Conservation (phyloP, 2,113 vertebrate genomes). For the Ophthalmolycus amberensis region DNA sequence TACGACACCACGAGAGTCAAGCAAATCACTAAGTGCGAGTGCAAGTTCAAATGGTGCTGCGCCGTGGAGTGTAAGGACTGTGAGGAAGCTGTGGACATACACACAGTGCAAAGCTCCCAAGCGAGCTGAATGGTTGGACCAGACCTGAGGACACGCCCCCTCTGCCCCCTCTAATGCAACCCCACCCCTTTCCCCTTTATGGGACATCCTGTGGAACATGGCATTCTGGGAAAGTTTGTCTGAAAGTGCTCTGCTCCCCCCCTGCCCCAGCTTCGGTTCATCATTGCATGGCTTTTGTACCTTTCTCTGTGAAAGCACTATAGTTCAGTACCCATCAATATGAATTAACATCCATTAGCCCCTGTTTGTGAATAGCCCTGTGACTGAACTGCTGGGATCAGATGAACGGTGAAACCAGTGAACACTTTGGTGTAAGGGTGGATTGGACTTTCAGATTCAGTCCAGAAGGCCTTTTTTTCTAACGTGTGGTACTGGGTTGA, state of each 20-base stretch:
- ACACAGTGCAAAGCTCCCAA: slow-evolving; percentile 98
- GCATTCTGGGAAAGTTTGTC: slow-evolving; percentile 88
- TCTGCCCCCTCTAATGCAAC: slow-evolving; percentile 70
- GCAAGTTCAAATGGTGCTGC: slow-evolving; percentile 97
- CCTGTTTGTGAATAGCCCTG: slow-evolving; percentile 65
- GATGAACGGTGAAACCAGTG: slow-evolving; percentile 65
- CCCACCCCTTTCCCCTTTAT: slow-evolving; percentile 69
- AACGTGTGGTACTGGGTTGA: slow-evolving; percentile 59
- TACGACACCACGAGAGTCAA: slow-evolving; percentile 95
- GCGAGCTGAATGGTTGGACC: slow-evolving; percentile 94
- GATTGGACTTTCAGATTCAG: slow-evolving; percentile 52
- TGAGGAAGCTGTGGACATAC: slow-evolving; percentile 93
- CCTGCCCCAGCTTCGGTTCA: slow-evolving; percentile 60
- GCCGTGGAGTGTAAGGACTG: slow-evolving; percentile 97
- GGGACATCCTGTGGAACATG: slow-evolving; percentile 79
- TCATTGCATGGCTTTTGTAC: slow-evolving; percentile 92
- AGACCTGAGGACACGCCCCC: slow-evolving; percentile 86
- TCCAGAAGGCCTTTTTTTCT: slow-evolving; percentile 50
- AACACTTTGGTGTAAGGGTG: slow-evolving; percentile 47
- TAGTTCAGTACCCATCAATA: slow-evolving; percentile 78
- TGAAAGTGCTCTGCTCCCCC: slow-evolving; percentile 72
- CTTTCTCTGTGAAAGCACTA: slow-evolving; percentile 88
- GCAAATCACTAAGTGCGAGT: slow-evolving; percentile 94
- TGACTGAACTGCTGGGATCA: slow-evolving; percentile 59
- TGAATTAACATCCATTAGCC: slow-evolving; percentile 80